phyloP scores from a whole-genome alignment of 2,797 vertebrate genomes.

The Eurystomus glaucurus region DNA sequence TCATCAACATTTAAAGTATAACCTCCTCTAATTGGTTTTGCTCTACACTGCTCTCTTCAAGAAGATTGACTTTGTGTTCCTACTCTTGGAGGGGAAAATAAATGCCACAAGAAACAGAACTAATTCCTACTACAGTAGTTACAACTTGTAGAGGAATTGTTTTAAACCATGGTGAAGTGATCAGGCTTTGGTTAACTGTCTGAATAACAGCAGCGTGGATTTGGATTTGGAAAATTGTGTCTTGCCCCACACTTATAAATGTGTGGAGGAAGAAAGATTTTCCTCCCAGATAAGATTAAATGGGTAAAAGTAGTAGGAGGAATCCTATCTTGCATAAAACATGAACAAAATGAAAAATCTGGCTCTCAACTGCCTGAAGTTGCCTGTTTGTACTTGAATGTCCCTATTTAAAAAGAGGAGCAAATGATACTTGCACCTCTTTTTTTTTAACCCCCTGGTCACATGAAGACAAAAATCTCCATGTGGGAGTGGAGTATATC shows the following conservation, averaged over 20 bases:
- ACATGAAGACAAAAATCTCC: not conserved
- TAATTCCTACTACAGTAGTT: not conserved
- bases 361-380: not conserved
- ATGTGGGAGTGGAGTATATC: not conserved
- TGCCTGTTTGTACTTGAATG: not conserved
- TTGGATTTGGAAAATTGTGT: not conserved
- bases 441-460: not conserved
- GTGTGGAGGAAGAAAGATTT: not conserved
- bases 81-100: not conserved
- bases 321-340: not conserved
- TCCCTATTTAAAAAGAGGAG: not conserved
- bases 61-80: not conserved
- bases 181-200: not conserved
- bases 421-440: not conserved
- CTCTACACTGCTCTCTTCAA: not conserved
- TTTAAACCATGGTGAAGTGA: not conserved
- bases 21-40: not conserved
- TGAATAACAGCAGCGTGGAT: not conserved
- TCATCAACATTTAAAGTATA: not conserved
- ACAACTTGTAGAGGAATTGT: not conserved
- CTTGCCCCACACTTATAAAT: not conserved
- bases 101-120: not conserved
- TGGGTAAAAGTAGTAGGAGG: not conserved
- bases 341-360: not conserved
- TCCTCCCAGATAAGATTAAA: not conserved